Evolutionary conservation across 2,888 invertebrate species (phyloP).

Genomic region (Calephelis perditalis): DNA sequence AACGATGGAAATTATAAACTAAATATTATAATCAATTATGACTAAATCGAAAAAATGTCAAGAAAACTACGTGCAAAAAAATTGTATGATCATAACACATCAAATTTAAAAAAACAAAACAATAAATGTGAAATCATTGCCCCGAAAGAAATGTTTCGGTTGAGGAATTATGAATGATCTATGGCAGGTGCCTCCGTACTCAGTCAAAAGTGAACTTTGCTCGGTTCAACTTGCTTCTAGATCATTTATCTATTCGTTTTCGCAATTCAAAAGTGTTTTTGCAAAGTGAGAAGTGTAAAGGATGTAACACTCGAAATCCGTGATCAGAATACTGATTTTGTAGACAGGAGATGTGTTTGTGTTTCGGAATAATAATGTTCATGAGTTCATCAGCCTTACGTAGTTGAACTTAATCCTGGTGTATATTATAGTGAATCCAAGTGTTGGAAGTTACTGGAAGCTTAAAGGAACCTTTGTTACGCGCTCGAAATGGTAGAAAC

Average conservation of each 20-base stretch:
- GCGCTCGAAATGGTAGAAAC: constrained; percentile 55
- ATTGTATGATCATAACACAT: no score
- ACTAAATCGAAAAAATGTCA: no score
- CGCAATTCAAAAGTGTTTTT: no score
- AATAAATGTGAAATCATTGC: constrained; percentile 36
- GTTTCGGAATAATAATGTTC: constrained; percentile 69
- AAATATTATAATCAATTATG: no score
- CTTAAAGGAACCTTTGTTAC: neutral
- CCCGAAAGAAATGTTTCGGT: constrained; percentile 68
- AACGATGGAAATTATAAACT: no score
- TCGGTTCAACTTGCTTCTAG: constrained; percentile 22
- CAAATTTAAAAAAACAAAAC: neutral
- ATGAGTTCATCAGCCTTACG: constrained; percentile 62
- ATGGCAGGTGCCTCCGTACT: constrained; percentile 25
- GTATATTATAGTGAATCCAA: neutral
- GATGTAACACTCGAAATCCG: constrained; percentile 33
- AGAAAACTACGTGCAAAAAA: no score
- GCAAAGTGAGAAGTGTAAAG: no score
- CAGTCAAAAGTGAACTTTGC: constrained; percentile 30
- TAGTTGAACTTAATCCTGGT: neutral
- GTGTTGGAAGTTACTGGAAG: neutral
- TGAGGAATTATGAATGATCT: constrained; percentile 33
- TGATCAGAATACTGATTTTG: constrained; percentile 60
- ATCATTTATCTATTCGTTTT: constrained; percentile 24
- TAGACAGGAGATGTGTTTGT: constrained; percentile 51